These are phyloP conservation scores for Arrhamphus sclerolepis DNA, from an alignment of 2,797 vertebrate genomes.

Conservation along the genomic window DNA sequence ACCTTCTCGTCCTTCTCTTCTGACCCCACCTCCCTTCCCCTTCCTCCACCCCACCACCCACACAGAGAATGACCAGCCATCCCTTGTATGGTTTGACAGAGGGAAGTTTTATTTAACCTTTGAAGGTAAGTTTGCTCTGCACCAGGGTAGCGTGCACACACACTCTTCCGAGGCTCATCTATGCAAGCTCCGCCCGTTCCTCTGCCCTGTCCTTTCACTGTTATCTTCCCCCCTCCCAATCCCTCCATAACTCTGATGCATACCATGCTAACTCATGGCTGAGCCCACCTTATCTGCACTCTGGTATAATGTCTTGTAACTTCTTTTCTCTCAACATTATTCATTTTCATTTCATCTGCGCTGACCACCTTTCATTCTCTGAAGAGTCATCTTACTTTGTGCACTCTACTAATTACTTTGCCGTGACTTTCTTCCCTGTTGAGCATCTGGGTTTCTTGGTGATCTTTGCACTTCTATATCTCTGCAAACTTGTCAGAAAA, in stretches of 20 bases:
- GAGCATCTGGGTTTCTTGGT: conserved; percentile 35
- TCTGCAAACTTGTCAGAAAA: conserved; percentile 50
- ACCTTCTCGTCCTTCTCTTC: conserved; percentile 81
- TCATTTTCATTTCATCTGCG: conserved; percentile 55
- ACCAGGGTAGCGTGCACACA: conserved; percentile 72
- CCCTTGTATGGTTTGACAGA: conserved; percentile 99
- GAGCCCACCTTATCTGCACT: conserved; percentile 30
- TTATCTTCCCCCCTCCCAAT: conserved; percentile 23
- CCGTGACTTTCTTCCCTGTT: conserved; percentile 34
- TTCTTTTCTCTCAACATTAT: conserved; percentile 43
- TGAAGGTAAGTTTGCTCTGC: conserved; percentile 94
- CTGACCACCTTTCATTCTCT: conserved; percentile 48
- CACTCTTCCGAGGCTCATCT: conserved; percentile 65
- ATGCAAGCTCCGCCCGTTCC: conserved; percentile 61
- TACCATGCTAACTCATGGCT: conserved; percentile 45
- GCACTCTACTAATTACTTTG: conserved; percentile 60
- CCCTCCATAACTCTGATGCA: conserved; percentile 40
- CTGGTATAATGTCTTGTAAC: conserved; percentile 8
- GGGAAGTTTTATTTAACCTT: conserved; percentile 99
- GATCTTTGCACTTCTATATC: conserved; percentile 51
- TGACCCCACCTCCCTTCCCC: conserved; percentile 19
- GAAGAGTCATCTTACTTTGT: conserved; percentile 44
- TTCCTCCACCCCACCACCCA: conserved; percentile 83
- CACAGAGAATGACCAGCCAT: conserved; percentile 99
- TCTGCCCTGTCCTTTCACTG: conserved; percentile 35